Base-by-base conservation (phyloP, 1,140 invertebrate species). In the Liolophura sinensis region DNA sequence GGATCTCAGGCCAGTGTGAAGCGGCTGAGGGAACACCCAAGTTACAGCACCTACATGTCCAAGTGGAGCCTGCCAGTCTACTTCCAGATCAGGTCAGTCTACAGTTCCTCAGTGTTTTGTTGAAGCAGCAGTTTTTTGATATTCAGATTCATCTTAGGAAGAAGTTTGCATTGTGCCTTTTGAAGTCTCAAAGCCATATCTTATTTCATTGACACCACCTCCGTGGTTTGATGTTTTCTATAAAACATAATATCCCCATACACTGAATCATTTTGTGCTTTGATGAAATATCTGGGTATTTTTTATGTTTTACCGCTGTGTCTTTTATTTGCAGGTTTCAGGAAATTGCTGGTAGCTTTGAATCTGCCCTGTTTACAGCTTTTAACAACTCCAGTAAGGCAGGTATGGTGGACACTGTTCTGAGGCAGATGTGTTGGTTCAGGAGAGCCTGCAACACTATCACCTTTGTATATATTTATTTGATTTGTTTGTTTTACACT, bases 41-140 rank as follows among this genome's bases (percentile, higher is more conserved):
- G 77, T 52, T 87, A 86, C 72, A 77, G 81, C 31, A 77, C 75
- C 56, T 95, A 96, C 83, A 86, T 93, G 58, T 89, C 90, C 64
- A 91, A 92, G 75, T 98, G 95, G 93, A 97, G 96, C 86, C 87
- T 97, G 31, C 92, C 94, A 46, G 93, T 98, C 20, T 97, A 98
- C 82, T 97, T 94, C 85, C 95, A 97, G 87, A 95, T 97, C 76
- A 87, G 89, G 88, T 88, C 75, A 68, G 64, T 9, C 31, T 40
- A 5, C 56, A 24, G 18, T 3, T 58, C 20, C 15, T 27, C 25
- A 3, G n/a, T 27, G n/a, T 18, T 1, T 24, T 6, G 9, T 7
- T 24, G 18, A 58, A 24, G 22, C 5, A 58, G 16, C n/a, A 58
- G 16, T 58, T 18, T 58, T 31, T 6, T 7, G 1, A 24, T 5